These are phyloP conservation scores for Papilio polytes DNA, from an alignment of 1,140 invertebrate genomes.

Conservation along the genomic window DNA sequence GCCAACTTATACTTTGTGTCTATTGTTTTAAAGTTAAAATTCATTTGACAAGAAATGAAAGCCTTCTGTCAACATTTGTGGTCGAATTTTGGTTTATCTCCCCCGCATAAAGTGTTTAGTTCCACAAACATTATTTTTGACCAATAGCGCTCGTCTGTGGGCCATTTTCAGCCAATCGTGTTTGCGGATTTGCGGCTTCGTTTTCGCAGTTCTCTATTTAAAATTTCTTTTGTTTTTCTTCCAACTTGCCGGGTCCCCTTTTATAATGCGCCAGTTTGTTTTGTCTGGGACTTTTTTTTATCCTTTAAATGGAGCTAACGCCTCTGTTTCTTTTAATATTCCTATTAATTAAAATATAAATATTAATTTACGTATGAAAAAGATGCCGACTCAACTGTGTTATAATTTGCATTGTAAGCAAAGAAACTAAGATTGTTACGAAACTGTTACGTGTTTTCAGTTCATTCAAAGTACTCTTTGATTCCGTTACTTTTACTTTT, in stretches of 20 bases:
- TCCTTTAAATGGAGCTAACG: conserved; percentile 7
- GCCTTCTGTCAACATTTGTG: conserved; percentile 78
- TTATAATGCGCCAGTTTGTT: conserved; percentile 46
- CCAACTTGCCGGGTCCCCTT: conserved; percentile 52
- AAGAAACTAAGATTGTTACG: background rate
- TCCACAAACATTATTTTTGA: conserved; percentile 80
- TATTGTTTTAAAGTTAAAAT: conserved; percentile 43
- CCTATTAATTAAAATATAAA: conserved; percentile 10
- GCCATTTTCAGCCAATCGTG: conserved; percentile 78
- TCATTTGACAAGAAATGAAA: conserved; percentile 40
- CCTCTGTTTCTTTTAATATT: conserved; percentile 6
- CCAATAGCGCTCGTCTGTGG: conserved; percentile 75
- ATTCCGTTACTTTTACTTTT: background rate
- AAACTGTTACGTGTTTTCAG: background rate
- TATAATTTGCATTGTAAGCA: background rate
- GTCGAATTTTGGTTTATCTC: conserved; percentile 76
- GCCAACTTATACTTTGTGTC: conserved; percentile 42
- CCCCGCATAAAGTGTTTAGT: conserved; percentile 76
- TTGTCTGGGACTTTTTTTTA: conserved; percentile 43
- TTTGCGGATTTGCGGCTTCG: conserved; percentile 56
- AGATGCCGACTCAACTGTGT: background rate
- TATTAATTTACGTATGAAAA: background rate
- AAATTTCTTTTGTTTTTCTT: conserved; percentile 66
- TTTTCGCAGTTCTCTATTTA: conserved; percentile 64
- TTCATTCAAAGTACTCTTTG: background rate